Base-by-base conservation (phyloP, 2,113 vertebrate species). In the Lophochroa leadbeateri region DNA sequence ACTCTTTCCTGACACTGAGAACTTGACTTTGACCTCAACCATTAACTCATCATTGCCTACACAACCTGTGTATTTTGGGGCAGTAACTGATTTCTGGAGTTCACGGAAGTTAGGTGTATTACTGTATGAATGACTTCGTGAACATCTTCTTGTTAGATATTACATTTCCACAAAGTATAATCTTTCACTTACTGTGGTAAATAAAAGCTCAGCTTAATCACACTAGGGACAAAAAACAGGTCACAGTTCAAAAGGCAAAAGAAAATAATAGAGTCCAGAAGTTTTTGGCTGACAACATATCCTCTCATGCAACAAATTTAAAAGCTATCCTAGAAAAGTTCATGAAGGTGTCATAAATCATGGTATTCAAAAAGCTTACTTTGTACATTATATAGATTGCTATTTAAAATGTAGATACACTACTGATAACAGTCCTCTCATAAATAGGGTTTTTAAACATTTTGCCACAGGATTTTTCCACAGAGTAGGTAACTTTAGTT, bases 91-190 rank as follows among this genome's bases (percentile, higher is more conserved):
- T 75, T 91, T 71, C 55, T 92, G 53, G 55, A 70, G 27, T 47
- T 93, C 29, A 37, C 0, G 0, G 10, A 70, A 86, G 25, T 31
- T 27, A 47, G 2, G 2, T 1, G 1, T 41, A 23, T 74, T 71
- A 33, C 58, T 74, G 25, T n/a, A 14, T 35, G 24, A 92, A 52
- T 55, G 18, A 35, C 33, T 75, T 86, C 35, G 68, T 4, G 4
- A 18, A 35, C 1, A 0, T 65, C 27, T 60, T 68, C 9, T 46
- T 81, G 15, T 47, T 82, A 76, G 39, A 20, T 41, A 67, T 50
- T 44, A 35, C 3, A 5, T 88, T 13, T 71, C 80, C 18, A 49
- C 35, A 82, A 88, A 71, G 67, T 11, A 2, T 52, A 68, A 60
- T 60, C 29, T 81, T 88, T 80, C 17, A 29, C 35, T 68, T 81